phyloP scores from a whole-genome alignment of 30 jellyfish, hydroid and myxozoan genomes.

The Mastigias papua region DNA sequence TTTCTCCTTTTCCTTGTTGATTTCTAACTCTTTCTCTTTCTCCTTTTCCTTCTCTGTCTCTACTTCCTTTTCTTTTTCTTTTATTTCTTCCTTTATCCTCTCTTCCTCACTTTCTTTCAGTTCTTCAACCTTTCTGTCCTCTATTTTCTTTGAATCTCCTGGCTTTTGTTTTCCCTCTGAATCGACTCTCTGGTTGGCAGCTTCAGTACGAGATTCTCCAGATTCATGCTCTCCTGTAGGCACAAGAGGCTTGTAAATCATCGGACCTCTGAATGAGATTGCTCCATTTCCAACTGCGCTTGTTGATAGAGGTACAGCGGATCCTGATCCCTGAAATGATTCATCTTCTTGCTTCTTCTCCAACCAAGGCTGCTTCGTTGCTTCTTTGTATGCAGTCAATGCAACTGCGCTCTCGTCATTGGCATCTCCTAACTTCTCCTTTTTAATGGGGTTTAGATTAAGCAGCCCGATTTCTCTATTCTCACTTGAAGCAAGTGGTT shows the following conservation, averaged over 20 bases:
- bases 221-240: constrained; percentile 23
- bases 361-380: background rate
- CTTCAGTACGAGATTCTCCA: constrained; percentile 32
- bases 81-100: background rate
- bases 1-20: constrained; percentile 7
- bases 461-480: constrained; percentile 27
- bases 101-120: constrained; percentile 17
- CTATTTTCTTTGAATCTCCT: background rate
- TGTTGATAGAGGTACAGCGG: background rate
- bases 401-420: constrained; percentile 44
- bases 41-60: constrained; percentile 33
- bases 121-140: background rate
- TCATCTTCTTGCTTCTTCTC: constrained; percentile 19
- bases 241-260: constrained; percentile 22
- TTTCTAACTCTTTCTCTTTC: constrained; percentile 10
- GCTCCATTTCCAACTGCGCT: background rate
- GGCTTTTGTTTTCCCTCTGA: background rate
- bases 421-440: background rate
- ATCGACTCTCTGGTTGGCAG: background rate
- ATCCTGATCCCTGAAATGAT: background rate
- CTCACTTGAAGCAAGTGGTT: constrained; percentile 21
- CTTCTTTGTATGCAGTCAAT: constrained; percentile 49
- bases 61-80: constrained; percentile 24
- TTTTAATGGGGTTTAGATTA: constrained; percentile 15
- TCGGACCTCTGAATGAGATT: constrained; percentile 20